phyloP scores from a whole-genome alignment of 2,888 invertebrate genomes.

The Trachelus iudaicus region DNA sequence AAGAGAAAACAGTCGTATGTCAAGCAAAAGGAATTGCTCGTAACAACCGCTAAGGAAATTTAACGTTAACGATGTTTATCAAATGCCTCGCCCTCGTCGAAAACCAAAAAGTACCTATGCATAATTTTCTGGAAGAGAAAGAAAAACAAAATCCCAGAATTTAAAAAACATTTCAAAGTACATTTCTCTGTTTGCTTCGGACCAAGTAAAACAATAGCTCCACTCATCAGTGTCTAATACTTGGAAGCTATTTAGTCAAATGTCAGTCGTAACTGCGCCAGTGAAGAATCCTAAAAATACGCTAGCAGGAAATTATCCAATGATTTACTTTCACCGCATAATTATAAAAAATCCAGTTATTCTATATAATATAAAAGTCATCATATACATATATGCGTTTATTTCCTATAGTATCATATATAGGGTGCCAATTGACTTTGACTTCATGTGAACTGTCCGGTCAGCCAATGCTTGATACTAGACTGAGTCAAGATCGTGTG shows the following conservation, averaged over 20 bases:
- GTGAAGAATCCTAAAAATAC: background rate
- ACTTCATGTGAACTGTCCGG: conserved; percentile 35
- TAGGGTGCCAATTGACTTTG: conserved; percentile 37
- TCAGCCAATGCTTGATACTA: background rate
- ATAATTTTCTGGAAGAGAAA: background rate
- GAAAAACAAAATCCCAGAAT: background rate
- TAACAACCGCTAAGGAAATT: background rate
- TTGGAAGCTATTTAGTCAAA: background rate
- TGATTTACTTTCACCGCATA: background rate
- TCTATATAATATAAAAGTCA: background rate
- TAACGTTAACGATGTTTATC: background rate
- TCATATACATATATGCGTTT: background rate
- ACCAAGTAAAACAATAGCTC: background rate
- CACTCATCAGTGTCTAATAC: background rate
- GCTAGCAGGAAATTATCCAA: background rate
- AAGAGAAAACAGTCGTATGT: background rate
- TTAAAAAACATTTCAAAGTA: background rate
- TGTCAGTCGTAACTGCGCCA: background rate
- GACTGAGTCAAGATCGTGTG: conserved; percentile 8
- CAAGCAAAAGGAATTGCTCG: background rate
- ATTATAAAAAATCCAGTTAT: background rate
- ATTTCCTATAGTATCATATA: background rate
- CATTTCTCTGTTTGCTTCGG: background rate
- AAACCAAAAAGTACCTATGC: background rate
- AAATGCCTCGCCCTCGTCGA: background rate